These are phyloP conservation scores for Pegoplata infirma DNA, from an alignment of 2,888 invertebrate species.

Conservation along the genomic window DNA sequence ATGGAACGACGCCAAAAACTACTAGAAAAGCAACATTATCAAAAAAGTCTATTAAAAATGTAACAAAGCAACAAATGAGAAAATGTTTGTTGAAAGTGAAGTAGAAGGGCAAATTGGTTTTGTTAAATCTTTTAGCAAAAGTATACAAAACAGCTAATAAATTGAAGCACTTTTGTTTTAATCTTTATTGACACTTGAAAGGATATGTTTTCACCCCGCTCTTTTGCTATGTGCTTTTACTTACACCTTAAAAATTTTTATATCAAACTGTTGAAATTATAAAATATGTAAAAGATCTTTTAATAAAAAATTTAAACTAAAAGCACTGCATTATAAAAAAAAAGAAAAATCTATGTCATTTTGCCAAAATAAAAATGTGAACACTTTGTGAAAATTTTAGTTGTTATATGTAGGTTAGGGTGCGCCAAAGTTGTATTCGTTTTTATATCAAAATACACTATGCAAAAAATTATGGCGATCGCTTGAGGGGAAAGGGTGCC, in stretches of 20 bases:
- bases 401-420: not conserved
- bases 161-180: slow-evolving; percentile 11
- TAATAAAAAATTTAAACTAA: slow-evolving; percentile 35
- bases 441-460: too few species aligned
- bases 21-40: not conserved
- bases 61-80: slow-evolving; percentile 36
- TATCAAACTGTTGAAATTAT: slow-evolving; percentile 19
- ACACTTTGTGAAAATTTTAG: not conserved
- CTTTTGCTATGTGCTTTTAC: not conserved
- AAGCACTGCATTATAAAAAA: slow-evolving; percentile 8
- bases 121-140: not conserved
- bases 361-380: not conserved
- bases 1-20: slow-evolving; percentile 44
- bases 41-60: not conserved
- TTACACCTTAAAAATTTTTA: slow-evolving; percentile 14
- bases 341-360: slow-evolving; percentile 13
- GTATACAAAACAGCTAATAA: slow-evolving; percentile 9
- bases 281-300: slow-evolving; percentile 22
- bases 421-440: too few species aligned
- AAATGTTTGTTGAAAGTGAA: not conserved
- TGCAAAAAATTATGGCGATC: too few species aligned
- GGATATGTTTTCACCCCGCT: not conserved
- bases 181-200: slow-evolving; percentile 9
- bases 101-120: not conserved
- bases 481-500: too few species aligned